These are phyloP conservation scores for Vimba vimba DNA, from an alignment of 2,113 vertebrate genomes.

Conservation along the genomic window DNA sequence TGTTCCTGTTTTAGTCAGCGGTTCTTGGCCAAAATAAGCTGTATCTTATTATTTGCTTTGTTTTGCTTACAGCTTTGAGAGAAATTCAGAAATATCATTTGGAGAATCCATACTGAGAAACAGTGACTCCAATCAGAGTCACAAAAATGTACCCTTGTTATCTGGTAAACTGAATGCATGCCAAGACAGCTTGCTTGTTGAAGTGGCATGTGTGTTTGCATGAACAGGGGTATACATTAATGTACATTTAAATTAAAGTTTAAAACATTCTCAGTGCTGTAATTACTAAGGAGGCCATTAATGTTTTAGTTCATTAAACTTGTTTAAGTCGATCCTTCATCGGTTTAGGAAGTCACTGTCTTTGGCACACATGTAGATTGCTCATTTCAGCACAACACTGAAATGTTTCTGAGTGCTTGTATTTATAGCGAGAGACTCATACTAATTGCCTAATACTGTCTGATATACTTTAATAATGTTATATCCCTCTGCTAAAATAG, in stretches of 20 bases:
- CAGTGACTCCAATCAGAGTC: not conserved
- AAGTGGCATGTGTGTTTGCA: not conserved
- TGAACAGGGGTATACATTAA: not conserved
- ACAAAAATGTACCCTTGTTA: not conserved
- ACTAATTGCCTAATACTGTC: not conserved
- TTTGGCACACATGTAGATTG: not conserved
- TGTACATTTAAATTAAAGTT: not conserved
- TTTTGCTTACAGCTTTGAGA: not conserved
- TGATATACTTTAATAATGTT: constrained; percentile 13
- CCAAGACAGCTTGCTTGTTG: not conserved
- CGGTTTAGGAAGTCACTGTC: constrained; percentile 3
- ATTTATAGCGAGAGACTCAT: not conserved
- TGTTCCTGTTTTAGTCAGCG: not conserved
- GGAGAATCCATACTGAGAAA: not conserved
- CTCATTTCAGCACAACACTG: not conserved
- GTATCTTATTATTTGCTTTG: not conserved
- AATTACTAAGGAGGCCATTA: constrained; percentile 28
- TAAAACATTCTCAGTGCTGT: constrained; percentile 1
- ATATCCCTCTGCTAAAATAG: not conserved
- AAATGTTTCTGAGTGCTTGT: not conserved
- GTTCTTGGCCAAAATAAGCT: not conserved
- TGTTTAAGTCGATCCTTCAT: constrained; percentile 31
- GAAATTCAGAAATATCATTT: not conserved
- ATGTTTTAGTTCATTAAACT: constrained; percentile 47
- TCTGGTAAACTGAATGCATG: constrained; percentile 2